Base-by-base conservation (phyloP, 2,888 invertebrate species). In the Nomada ferruginata region DNA sequence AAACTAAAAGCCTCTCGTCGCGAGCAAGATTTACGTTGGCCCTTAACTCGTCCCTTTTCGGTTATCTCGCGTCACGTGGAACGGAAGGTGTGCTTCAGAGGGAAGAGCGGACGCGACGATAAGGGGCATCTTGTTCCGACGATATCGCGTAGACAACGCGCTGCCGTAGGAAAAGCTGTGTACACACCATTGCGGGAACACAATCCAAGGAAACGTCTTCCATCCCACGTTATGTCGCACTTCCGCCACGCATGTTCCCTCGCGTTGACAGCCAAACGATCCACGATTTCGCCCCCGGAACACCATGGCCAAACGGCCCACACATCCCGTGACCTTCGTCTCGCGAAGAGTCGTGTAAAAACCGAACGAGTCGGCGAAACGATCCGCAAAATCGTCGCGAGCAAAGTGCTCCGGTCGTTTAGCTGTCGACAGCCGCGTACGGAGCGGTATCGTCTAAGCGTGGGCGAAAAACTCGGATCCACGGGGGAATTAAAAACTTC, bases 261-360 rank as follows among this genome's bases (percentile, higher is more conserved):
- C 47, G 7, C 20, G 87, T 13, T 86, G 87, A 87, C 87, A 87
- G 83, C 36, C 76, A 79, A 87, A 86, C 79, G 86, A 82, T 73
- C 74, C 53, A 66, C 53, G 76, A 70, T 66, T 55, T 53, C 70
- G 82, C 65, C 75, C 63, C 64, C 52, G 73, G 76, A 64, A 60
- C 68, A 71, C 72, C 50, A 57, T 63, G 60, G 65, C 47, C 69
- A 53, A 36, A 9, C 11, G 52, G 55, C 65, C 75, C 57, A 50
- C 83, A 68, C 74, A 50, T 20, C 20, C 70, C 70, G 61, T 64
- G 73, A 79, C 60, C 83, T 68, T 71, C 68, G 60, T 7, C 59
- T 15, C 29, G 61, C 42, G 50, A 59, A 61, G 52, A 57, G n/a
- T 2, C 63, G 15, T n/a, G 29, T 68, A 75, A 82, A 75, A 79